Evolutionary conservation across 2,888 invertebrate species (phyloP).

Genomic region (Sympetrum striolatum): DNA sequence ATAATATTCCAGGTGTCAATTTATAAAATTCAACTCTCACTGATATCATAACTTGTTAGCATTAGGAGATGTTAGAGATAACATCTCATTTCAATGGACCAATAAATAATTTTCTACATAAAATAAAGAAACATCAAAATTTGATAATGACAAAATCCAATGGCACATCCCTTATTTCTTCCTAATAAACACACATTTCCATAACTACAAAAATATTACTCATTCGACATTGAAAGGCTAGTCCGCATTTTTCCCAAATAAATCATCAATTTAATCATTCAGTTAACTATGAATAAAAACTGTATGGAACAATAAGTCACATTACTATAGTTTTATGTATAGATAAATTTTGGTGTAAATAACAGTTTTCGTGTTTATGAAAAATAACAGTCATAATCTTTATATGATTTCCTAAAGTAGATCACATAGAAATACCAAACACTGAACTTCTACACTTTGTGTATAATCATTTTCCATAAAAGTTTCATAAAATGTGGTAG

Average conservation of each 20-base stretch:
- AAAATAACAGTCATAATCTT: conserved; percentile 8
- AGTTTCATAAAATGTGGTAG: conserved; percentile 21
- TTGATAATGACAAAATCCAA: neutral
- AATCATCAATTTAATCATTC: neutral
- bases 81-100: neutral
- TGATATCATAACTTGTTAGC: neutral
- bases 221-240: neutral
- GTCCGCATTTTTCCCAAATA: neutral
- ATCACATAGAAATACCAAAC: conserved; percentile 4
- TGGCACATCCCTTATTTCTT: neutral
- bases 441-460: neutral
- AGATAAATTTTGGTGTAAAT: neutral
- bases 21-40: neutral
- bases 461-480: conserved; percentile 24
- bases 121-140: neutral
- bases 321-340: neutral
- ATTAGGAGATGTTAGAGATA: neutral
- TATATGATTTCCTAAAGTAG: neutral
- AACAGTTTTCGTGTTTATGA: conserved; percentile 3
- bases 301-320: neutral
- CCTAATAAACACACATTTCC: neutral
- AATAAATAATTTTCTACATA: conserved; percentile 4
- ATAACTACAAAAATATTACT: conserved; percentile 35
- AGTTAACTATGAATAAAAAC: neutral
- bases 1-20: neutral